Base-by-base conservation (phyloP, 2,888 invertebrate genomes). In the Seira ritae region DNA sequence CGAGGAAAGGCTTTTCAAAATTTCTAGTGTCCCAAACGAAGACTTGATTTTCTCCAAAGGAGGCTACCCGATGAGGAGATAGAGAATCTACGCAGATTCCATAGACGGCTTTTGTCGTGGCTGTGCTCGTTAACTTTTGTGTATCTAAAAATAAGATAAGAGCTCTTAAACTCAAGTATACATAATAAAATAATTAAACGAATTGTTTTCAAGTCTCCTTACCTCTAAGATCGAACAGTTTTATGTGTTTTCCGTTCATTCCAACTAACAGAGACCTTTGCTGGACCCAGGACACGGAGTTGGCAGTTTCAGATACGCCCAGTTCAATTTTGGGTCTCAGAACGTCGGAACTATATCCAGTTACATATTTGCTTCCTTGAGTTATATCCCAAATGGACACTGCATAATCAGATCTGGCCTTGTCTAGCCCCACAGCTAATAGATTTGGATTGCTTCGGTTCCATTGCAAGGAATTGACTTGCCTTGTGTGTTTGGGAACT, bases 191-290 rank as follows among this genome's bases (percentile, higher is more conserved):
- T 12, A 76, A 20, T 23, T 22, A 76, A 20, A 15, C 19, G 15
- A 42, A 42, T 42, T 42, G 4, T 42, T 42, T 42, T 8, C 4
- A 42, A 42, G 6, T 78, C 19, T 12, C 15, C 89, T 89, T 91
- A 96, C 97, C 97, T 93, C 98, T 92, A 2, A 97, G 93, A 91
- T 98, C 98, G 90, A 96, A 95, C 46, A 98, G 92, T 91, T 96
- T 96, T 65, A 98, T 94, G 89, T 95, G 94, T 90, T 97, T 97
- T 89, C 95, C 93, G 91, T 96, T 97, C 93, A 97, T 95, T 68
- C 97, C 97, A n/a, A 96, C 94, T 0, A 96, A 94, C 42, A 98
- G 92, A 1, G 95, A 94, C 88, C 95, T 94, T 74, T 94, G 93
- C 82, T 94, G 94, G 82, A 95, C 94, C 98, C 98, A 98, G 60